Base-by-base conservation (phyloP, 37 sponge, comb jelly and placozoan genomes). In the Axinella damicornis region DNA sequence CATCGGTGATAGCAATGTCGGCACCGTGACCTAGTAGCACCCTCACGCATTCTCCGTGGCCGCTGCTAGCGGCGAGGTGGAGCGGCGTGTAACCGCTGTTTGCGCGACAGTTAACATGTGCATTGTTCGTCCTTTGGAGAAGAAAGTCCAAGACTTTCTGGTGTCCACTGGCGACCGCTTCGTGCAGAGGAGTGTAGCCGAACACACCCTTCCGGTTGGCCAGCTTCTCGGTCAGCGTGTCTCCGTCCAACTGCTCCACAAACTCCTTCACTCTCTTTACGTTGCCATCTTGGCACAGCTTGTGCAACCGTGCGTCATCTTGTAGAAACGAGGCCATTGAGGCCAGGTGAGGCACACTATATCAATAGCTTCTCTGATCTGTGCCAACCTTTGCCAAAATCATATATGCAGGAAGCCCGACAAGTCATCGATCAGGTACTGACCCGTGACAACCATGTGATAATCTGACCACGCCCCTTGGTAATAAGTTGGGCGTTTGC, bases 101-200 rank as follows among this genome's bases (percentile, higher is more conserved):
- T 11, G 88, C 75, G 0, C 67, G 74, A 64, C 75, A 80, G 75
- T 87, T 87, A 0, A 80, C 67, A 63, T 53, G 53, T 1, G 46
- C 71, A 36, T 87, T 53, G 17, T 72, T 57, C 2, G 54, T 58
- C 22, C 39, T 69, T 0, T 27, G 19, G 38, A 89, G 73, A 27
- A 89, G 52, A 35, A 57, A 69, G 35, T 87, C 71, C 71, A 89
- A 38, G 2, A 83, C 79, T 24, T 77, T 34, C 2, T 19, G 2
- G 17, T 89, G 72, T 36, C 92, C 92, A 19, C 57, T 72, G 38
- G 56, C 75, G 28, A 35, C 74, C 18, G 94, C 91, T 70, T 94
- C 94, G 68, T 94, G 94, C 20, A 94, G 88, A 6, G 94, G 94
- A 21, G 94, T 90, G 81, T 94, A 94, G 20, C 94, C 94, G 57